A percentile compares a stretch with the other conserved stretches of the same genome.
These are phyloP conservation scores for Chalcis sispes DNA, from an alignment of 2,888 invertebrate genomes.

Conservation along the genomic window DNA sequence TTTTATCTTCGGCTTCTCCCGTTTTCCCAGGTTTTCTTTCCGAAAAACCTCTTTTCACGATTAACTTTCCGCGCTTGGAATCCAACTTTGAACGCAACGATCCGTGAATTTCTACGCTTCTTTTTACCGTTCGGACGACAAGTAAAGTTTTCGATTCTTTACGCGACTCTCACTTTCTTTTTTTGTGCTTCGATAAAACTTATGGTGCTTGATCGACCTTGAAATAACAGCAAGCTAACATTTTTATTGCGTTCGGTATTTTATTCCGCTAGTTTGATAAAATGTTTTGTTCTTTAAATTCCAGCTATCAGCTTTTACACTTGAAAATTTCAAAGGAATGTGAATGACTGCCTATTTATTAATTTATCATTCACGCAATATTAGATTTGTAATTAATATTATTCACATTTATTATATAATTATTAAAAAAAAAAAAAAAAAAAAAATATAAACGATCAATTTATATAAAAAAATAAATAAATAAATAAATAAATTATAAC, in stretches of 20 bases:
- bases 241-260: background rate
- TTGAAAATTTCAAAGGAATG: background rate
- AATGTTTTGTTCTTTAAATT: background rate
- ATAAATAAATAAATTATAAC: no score
- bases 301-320: background rate
- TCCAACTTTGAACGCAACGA: constrained; percentile 27
- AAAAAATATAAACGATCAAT: no score
- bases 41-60: constrained; percentile 23
- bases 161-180: background rate
- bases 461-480: no score
- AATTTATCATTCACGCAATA: no score
- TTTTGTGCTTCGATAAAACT: constrained; percentile 3
- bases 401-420: no score
- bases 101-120: constrained; percentile 26
- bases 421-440: no score
- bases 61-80: constrained; percentile 20
- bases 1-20: background rate
- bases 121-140: constrained; percentile 5
- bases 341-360: no score
- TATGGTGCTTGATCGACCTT: constrained; percentile 40
- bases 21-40: background rate
- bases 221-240: background rate
- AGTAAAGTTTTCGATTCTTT: constrained; percentile 21
- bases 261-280: background rate
- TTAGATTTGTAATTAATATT: no score